Percentiles rank a stretch among this genome's conserved stretches.
phyloP scores from a whole-genome alignment of 2,797 vertebrate genomes.

The Poecilia wingei region DNA sequence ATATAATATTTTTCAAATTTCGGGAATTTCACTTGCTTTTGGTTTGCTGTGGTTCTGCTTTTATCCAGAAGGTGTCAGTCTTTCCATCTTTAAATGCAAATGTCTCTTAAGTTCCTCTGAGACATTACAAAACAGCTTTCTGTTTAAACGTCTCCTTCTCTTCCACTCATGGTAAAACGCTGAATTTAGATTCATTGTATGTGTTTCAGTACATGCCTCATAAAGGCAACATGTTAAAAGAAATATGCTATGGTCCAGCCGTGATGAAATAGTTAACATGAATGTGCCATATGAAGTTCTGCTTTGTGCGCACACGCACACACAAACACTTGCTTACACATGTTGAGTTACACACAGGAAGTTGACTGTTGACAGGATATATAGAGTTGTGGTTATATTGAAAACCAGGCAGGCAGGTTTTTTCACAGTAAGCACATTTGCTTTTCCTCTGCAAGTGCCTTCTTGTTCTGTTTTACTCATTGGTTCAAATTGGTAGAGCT shows the following conservation, averaged over 20 bases:
- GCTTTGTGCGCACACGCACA: neutral
- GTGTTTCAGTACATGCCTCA: neutral
- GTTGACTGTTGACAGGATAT: constrained; percentile 78
- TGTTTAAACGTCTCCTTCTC: neutral
- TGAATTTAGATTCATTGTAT: neutral
- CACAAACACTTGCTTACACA: neutral
- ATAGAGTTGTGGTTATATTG: constrained; percentile 75
- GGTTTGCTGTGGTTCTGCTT: constrained; percentile 16
- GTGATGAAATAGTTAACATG: neutral
- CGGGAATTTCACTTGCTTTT: neutral
- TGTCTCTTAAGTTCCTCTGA: neutral
- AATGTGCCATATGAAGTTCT: constrained; percentile 2
- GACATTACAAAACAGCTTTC: neutral
- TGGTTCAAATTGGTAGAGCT: neutral
- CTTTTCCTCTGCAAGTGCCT: constrained; percentile 44
- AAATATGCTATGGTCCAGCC: neutral
- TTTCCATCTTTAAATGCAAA: constrained; percentile 25
- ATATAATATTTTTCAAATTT: neutral
- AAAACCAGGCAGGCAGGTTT: constrained; percentile 43
- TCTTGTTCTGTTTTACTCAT: constrained; percentile 27
- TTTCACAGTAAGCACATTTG: constrained; percentile 62
- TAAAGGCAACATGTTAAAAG: neutral
- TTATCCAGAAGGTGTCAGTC: constrained; percentile 65
- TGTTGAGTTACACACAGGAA: constrained; percentile 73
- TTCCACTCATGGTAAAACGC: neutral